Conservation (phyloP, 2,113 vertebrate genomes). For the Alexandromys fortis region DNA sequence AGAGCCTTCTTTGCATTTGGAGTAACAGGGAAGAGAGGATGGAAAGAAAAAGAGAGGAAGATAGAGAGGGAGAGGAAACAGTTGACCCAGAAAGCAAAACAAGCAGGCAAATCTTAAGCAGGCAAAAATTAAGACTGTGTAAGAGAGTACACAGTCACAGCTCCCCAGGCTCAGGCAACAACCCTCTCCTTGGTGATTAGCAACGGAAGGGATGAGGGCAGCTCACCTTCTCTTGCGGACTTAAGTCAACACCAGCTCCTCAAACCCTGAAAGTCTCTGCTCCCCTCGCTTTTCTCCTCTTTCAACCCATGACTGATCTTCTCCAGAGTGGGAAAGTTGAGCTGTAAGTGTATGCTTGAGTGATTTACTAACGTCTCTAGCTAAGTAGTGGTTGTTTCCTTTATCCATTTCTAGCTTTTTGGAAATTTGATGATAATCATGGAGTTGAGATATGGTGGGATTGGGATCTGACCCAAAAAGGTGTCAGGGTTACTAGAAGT, state of each 20-base stretch:
- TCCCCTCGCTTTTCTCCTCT: background rate
- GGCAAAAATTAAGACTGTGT: too few relatives aligned
- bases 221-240: background rate
- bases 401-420: background rate
- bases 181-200: background rate
- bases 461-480: background rate
- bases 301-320: background rate
- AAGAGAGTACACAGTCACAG: background rate
- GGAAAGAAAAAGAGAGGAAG: background rate
- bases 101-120: background rate
- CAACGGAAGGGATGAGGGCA: background rate
- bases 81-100: background rate
- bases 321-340: background rate
- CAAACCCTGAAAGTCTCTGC: background rate
- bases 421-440: background rate
- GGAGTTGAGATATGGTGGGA: background rate
- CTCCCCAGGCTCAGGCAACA: background rate
- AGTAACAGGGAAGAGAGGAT: background rate
- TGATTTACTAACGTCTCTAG: background rate
- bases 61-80: background rate
- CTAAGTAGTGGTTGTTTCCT: background rate
- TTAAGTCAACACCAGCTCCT: background rate
- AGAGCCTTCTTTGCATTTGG: background rate
- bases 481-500: background rate
- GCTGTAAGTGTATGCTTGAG: background rate